Evolutionary conservation across 2,888 invertebrate genomes (phyloP).

Genomic region (Harpagoxenus sublaevis): DNA sequence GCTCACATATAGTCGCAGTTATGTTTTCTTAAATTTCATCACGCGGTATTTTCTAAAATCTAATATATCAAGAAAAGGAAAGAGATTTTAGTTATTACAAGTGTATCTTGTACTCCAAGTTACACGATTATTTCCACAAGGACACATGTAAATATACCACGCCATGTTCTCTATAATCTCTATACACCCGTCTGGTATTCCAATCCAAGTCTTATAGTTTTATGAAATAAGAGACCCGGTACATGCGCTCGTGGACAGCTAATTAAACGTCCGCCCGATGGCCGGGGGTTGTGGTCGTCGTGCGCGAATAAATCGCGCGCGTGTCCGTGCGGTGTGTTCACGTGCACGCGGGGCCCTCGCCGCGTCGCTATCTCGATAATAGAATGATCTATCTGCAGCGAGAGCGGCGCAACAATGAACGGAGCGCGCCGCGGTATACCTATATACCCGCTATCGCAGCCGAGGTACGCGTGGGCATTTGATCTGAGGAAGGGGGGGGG

Average conservation of each 20-base stretch:
- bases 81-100: background rate
- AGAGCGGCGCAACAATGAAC: constrained; percentile 79
- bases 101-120: background rate
- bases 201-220: constrained; percentile 28
- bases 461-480: constrained; percentile 71
- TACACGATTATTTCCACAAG: background rate
- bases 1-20: background rate
- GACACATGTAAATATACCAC: constrained; percentile 17
- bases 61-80: background rate
- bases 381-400: constrained; percentile 80
- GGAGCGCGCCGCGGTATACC: constrained; percentile 79
- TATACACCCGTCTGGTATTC: background rate
- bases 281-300: constrained; percentile 24
- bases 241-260: constrained; percentile 37
- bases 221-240: constrained; percentile 26
- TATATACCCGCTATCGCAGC: constrained; percentile 73
- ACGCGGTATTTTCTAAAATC: background rate
- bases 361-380: constrained; percentile 80
- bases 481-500: constrained; percentile 69
- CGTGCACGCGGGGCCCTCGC: constrained; percentile 50
- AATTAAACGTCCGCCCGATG: constrained; percentile 49
- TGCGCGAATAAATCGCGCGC: constrained; percentile 50
- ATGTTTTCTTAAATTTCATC: background rate
- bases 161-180: background rate
- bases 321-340: constrained; percentile 40